phyloP scores from a whole-genome alignment of 2,797 vertebrate genomes.

The Lutjanus argentimaculatus region DNA sequence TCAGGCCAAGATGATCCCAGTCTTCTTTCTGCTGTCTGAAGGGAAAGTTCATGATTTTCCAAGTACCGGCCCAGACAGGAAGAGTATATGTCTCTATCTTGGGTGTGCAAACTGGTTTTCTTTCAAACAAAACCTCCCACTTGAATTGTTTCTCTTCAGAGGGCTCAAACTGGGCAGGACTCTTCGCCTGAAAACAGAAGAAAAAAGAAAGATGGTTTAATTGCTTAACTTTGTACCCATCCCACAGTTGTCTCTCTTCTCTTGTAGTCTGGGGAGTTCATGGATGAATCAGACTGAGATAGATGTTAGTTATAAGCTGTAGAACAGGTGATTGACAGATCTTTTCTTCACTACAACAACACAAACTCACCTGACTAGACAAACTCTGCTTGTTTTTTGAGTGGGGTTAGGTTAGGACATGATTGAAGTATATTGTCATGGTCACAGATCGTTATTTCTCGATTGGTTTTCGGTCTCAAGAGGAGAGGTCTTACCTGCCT shows the following conservation, averaged over 20 bases:
- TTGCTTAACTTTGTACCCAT: neutral
- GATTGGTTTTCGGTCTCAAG: neutral
- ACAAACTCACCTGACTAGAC: no score
- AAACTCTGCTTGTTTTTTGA: no score
- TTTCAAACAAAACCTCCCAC: constrained; percentile 65
- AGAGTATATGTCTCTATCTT: constrained; percentile 39
- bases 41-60: constrained; percentile 79
- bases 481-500: neutral
- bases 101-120: neutral
- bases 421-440: neutral
- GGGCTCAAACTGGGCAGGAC: constrained; percentile 8
- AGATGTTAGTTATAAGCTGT: neutral
- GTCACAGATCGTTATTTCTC: neutral
- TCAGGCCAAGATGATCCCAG: constrained; percentile 78
- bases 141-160: constrained; percentile 27
- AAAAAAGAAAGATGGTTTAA: neutral
- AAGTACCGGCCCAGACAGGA: constrained; percentile 78
- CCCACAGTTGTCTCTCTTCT: neutral
- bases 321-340: neutral
- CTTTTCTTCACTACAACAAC: neutral
- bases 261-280: neutral
- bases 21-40: constrained; percentile 73
- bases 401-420: no score
- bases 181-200: constrained; percentile 57
- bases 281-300: neutral